phyloP scores from a whole-genome alignment of 2,888 invertebrate species.

The Empis stercorea region DNA sequence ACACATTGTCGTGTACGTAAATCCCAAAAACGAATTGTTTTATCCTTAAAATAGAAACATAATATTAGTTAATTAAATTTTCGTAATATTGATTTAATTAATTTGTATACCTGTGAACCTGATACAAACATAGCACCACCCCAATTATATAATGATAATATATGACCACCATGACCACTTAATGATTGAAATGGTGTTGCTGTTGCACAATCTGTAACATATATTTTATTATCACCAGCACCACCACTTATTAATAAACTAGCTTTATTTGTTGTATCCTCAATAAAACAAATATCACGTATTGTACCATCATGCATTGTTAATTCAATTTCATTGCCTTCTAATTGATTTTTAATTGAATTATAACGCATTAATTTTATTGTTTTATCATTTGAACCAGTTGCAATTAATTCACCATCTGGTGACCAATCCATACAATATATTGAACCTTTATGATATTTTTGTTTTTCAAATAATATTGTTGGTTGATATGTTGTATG shows the following conservation, averaged over 20 bases:
- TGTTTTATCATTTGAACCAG: constrained; percentile 93
- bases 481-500: constrained; percentile 75
- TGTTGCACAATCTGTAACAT: constrained; percentile 89
- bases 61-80: no score
- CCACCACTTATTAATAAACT: constrained; percentile 86
- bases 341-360: constrained; percentile 67
- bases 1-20: constrained; percentile 81
- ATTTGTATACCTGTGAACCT: constrained; percentile 55
- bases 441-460: constrained; percentile 92
- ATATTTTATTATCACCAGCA: constrained; percentile 92
- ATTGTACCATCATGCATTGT: constrained; percentile 95
- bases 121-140: constrained; percentile 94
- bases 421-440: constrained; percentile 93
- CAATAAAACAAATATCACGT: constrained; percentile 86
- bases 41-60: constrained; percentile 42
- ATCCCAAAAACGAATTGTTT: constrained; percentile 92
- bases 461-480: constrained; percentile 78
- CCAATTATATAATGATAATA: constrained; percentile 85
- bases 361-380: constrained; percentile 87
- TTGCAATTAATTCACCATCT: constrained; percentile 83
- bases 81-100: no score
- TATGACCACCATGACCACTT: constrained; percentile 83
- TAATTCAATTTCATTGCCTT: constrained; percentile 73
- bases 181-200: constrained; percentile 77
- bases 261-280: constrained; percentile 76